Evolutionary conservation across 2,888 invertebrate species (phyloP).

Genomic region (Athripsodes cinereus): DNA sequence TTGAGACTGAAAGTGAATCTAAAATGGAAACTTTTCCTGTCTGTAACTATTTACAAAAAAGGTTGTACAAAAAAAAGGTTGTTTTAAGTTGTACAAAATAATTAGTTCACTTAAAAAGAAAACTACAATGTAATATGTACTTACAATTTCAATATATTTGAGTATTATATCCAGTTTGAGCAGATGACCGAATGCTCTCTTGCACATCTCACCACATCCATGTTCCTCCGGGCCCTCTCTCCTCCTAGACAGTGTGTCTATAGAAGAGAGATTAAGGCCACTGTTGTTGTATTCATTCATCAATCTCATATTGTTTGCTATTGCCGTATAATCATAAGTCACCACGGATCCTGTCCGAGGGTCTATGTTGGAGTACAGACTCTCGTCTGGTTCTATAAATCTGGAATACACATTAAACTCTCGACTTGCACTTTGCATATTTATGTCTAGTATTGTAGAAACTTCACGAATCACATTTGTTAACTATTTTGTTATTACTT

Average conservation of each 20-base stretch:
- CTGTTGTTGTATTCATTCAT: not conserved
- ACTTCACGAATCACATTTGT: too few species aligned
- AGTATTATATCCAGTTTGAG: not conserved
- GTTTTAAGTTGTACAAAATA: not conserved
- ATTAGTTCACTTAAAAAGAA: not conserved
- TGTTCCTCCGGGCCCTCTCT: not conserved
- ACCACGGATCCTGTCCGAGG: slow-evolving; percentile 9
- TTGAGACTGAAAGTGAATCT: too few species aligned
- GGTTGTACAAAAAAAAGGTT: not conserved
- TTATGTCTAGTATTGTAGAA: not conserved
- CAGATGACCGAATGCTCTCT: not conserved
- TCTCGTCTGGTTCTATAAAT: slow-evolving; percentile 2
- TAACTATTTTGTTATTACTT: too few species aligned
- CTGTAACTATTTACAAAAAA: too few species aligned
- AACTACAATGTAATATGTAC: not conserved
- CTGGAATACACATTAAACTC: not conserved
- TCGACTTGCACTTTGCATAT: not conserved
- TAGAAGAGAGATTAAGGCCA: not conserved
- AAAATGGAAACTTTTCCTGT: too few species aligned
- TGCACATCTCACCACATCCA: not conserved
- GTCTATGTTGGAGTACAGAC: slow-evolving; percentile 14
- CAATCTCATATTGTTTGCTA: not conserved
- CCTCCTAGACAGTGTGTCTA: not conserved
- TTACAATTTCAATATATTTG: slow-evolving; percentile 12
- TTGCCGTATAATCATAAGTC: not conserved